phyloP scores from a whole-genome alignment of 2,113 vertebrate genomes.

The Megaceryle maxima region DNA sequence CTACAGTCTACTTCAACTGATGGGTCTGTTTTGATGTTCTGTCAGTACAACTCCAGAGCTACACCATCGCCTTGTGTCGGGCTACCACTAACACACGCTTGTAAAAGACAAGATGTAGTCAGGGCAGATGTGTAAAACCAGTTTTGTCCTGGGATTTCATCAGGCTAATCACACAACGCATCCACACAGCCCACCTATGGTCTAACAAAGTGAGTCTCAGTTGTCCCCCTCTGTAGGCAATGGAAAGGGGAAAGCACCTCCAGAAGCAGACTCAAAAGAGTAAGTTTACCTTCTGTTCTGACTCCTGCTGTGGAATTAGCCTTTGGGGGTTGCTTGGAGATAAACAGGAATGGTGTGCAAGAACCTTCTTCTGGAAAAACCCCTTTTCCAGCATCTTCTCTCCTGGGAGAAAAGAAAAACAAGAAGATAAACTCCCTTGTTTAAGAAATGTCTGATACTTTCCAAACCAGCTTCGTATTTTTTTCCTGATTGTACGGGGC shows the following conservation, averaged over 20 bases:
- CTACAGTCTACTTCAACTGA: neutral
- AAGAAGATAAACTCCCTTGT: neutral
- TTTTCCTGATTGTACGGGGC: neutral
- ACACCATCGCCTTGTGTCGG: neutral
- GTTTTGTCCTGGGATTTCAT: neutral
- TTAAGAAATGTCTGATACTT: neutral
- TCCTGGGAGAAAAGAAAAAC: neutral
- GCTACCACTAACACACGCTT: neutral
- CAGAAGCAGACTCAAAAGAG: neutral
- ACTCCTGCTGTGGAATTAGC: neutral
- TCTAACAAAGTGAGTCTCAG: neutral
- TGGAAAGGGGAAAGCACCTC: neutral
- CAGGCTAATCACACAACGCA: neutral
- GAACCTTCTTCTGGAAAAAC: neutral
- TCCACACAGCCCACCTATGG: neutral
- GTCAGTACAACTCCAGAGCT: neutral
- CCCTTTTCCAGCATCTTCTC: neutral
- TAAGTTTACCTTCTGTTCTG: neutral
- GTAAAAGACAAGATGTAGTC: neutral
- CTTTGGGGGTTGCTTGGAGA: neutral
- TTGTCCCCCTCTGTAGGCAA: neutral
- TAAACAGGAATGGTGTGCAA: rapidly evolving
- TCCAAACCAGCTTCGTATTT: neutral
- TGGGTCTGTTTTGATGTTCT: neutral
- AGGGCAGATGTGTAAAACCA: neutral